These are phyloP conservation scores for Urosaurus nigricauda DNA, from an alignment of 2,797 vertebrate genomes.

Conservation along the genomic window DNA sequence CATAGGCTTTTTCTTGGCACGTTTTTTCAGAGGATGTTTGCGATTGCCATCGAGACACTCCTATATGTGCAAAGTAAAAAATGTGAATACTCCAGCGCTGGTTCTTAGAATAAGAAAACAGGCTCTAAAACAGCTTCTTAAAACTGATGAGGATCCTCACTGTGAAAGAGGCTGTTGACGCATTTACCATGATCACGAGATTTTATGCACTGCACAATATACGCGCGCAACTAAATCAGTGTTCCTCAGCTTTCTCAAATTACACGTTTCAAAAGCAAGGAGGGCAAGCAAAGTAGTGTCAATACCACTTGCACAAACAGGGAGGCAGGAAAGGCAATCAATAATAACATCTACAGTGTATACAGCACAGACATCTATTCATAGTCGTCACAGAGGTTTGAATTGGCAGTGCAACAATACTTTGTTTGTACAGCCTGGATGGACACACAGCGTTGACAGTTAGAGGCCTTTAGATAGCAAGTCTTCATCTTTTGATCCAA, in stretches of 20 bases:
- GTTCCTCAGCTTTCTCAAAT: background rate
- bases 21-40: no score
- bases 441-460: background rate
- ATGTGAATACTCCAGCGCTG: background rate
- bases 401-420: background rate
- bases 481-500: constrained; percentile 13
- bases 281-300: background rate
- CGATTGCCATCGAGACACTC: background rate
- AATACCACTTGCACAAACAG: background rate
- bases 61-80: background rate
- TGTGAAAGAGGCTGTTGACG: background rate
- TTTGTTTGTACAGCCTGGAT: background rate
- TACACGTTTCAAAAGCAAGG: background rate
- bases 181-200: background rate
- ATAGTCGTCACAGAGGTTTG: background rate
- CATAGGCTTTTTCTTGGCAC: no score
- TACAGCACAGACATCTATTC: background rate
- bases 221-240: background rate
- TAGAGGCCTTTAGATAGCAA: background rate
- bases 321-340: no score
- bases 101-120: background rate
- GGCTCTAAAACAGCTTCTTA: background rate
- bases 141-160: background rate
- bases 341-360: background rate
- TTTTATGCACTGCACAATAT: background rate